A percentile compares a stretch with the other conserved stretches of the same genome.
phyloP scores from a whole-genome alignment of 2,797 vertebrate genomes.

The Anguilla anguilla region DNA sequence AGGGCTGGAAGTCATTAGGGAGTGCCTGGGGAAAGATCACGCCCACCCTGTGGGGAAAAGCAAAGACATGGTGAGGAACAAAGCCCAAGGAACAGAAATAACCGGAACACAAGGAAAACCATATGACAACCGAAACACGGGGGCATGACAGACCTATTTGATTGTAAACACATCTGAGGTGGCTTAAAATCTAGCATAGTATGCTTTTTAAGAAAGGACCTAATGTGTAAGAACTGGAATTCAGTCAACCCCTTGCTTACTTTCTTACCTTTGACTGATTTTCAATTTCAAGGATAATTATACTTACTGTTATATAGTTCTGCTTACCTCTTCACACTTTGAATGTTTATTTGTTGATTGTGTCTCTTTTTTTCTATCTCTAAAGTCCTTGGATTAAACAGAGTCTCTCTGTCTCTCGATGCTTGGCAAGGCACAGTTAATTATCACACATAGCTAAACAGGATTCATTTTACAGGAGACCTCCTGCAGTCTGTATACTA shows the following conservation, averaged over 20 bases:
- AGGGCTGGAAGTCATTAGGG: too few species aligned
- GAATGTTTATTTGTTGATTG: constrained; percentile 57
- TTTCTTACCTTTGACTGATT: neutral
- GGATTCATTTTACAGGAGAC: constrained; percentile 81
- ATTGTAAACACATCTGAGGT: too few species aligned
- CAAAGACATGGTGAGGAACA: too few species aligned
- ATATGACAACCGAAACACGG: too few species aligned
- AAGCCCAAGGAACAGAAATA: too few species aligned
- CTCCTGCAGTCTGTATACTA: constrained; percentile 81
- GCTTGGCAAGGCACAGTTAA: constrained; percentile 85
- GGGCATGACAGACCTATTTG: too few species aligned
- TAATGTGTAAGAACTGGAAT: neutral
- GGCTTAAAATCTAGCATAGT: too few species aligned
- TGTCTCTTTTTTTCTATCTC: constrained; percentile 73
- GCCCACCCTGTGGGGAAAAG: too few species aligned
- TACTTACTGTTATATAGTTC: neutral
- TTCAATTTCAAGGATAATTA: neutral
- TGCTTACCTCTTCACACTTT: constrained; percentile 32
- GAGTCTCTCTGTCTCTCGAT: constrained; percentile 79
- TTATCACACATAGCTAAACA: constrained; percentile 86
- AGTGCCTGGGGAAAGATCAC: too few species aligned
- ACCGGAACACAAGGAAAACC: too few species aligned
- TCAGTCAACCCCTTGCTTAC: neutral
- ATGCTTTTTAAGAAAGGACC: too few species aligned
- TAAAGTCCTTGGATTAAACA: constrained; percentile 79